Base-by-base conservation (phyloP, 2,113 vertebrate species). In the Microtus richardsoni region DNA sequence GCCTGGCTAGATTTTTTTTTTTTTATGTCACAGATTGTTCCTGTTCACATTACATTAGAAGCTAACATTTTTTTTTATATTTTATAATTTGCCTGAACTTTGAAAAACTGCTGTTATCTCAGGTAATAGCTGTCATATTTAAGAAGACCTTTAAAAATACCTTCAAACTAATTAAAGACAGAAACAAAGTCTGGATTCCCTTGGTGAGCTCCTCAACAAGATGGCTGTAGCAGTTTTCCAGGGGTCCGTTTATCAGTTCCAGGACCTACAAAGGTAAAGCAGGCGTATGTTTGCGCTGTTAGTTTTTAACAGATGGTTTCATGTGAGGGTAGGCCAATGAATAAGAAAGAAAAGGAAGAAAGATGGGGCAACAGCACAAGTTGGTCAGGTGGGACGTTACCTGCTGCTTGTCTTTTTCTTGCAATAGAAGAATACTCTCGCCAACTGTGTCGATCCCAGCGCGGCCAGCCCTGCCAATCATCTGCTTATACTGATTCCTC, bases 401-500 rank as follows among this genome's bases (percentile, higher is more conserved):
- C 99, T 98, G 97, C 0, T 96, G 91, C 39, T 98, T 99, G 97
- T 99, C 99, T 97, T 99, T 99, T 66, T 99, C 99, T 98, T 99
- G 99, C 68, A 99, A 96, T 97, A 99, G 99, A 44, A 99, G 99
- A 97, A 99, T 99, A 91, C 99, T 99, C 98, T 99, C 99, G 11
- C 99, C 99, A 88, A 93, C 64, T 7, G 97, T 96, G 96, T 99
- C 99, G 91, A 99, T 99, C 5, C 99, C 99, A 5, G 99, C 99
- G 88, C 99, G 99, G 3, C 99, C 99, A 36, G 99, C 99, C 97
- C 99, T 98, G 21, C 99, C 99, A 89, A 99, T 98, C 99, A 99
- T 99, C 98, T 99, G 99, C 83, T 99, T 99, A 97, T 99, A 99
- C 86, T 99, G 99, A 96, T 96, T 99, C 97, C 99, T 99, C 98